phyloP scores from a whole-genome alignment of 2,113 vertebrate genomes.

The rat (Rattus norvegicus) region GRCr8 NC_086023.1:141020501-141021000 shows the following conservation, averaged over 20 bases:
- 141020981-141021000: neutral
- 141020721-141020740: neutral
- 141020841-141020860: conserved; percentile 57
- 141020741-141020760: neutral
- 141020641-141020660: neutral
- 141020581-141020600: neutral
- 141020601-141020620: conserved; percentile 22
- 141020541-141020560: conserved; percentile 5
- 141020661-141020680: conserved; percentile 25
- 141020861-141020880: conserved; percentile 87
- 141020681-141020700: conserved; percentile 40
- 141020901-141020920: conserved; percentile 83
- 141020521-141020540: conserved; percentile 30
- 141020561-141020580: neutral
- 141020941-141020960: conserved; percentile 54
- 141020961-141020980: neutral
- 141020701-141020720: conserved; percentile 48
- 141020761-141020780: conserved; percentile 69
- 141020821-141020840: neutral
- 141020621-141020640: neutral
- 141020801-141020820: conserved; percentile 73
- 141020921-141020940: conserved; percentile 82
- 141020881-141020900: conserved; percentile 86
- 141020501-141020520: neutral
- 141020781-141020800: conserved; percentile 88